Evolutionary conservation across 1,140 invertebrate species (phyloP), one percentile per base, ranked within the genome.

Genomic region (Thaumetopoea pityocampa): DNA sequence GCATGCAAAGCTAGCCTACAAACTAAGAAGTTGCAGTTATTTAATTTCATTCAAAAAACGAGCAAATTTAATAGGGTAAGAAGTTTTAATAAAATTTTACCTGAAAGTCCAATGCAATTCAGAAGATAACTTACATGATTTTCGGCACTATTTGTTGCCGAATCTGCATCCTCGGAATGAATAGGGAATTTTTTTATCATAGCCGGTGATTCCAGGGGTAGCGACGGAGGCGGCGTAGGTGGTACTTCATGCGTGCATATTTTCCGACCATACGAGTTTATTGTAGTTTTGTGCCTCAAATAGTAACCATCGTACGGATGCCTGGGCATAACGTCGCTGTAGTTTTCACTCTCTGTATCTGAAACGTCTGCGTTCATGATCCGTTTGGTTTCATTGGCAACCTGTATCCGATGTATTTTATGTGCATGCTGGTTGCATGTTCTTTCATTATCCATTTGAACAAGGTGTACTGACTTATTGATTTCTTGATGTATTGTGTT

Each of bases 251-350:
- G 81, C 5, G 59, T 66, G 48, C 85, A 85, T 9, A 84, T 60
- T 52, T 85, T 84, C 20, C 70, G 58, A 5, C 81, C 82, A 8
- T 55, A 52, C n/a, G 70, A 51, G 43, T 85, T 79, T 37, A 85
- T 61, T 29, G 74, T 76, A 24, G 59, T 53, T 49, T 49, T 63
- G 48, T 86, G 85, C 35, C 73, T 63, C 44, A 85, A 69, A 45
- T 85, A 86, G 54, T 72, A 86, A 11, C 77, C 80, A 60, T 86
- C 85, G 28, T 86, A 85, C 0, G 82, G 83, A 51, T 86, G 85
- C 33, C 81, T 67, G 10, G 79, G 78, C 38, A 50, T 63, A 23
- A 83, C 62, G 50, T 82, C 79, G 29, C 85, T 76, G 40, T 62
- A 57, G 17, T 50, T 37, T 27, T 79, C 64, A 37, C 49, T 57